phyloP scores from a whole-genome alignment of 2,797 vertebrate genomes.

The Crotalus adamanteus region DNA sequence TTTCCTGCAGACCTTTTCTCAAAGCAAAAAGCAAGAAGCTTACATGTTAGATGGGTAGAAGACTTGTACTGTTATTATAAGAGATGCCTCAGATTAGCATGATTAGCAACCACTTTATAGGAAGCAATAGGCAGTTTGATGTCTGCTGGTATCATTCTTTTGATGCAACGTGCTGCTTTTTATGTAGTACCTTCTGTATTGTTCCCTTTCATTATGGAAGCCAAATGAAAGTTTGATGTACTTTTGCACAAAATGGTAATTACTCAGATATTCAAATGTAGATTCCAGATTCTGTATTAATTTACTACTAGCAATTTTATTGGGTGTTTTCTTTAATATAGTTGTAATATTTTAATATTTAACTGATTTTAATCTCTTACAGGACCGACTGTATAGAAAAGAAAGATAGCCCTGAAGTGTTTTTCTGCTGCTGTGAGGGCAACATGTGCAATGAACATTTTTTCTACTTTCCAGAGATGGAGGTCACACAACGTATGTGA shows the following conservation, averaged over 20 bases:
- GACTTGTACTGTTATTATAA: neutral
- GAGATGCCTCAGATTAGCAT: neutral
- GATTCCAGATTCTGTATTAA: neutral
- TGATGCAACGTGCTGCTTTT: neutral
- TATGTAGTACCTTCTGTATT: neutral
- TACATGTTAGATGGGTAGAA: neutral
- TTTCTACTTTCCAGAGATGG: conserved; percentile 84
- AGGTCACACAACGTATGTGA: conserved; percentile 76
- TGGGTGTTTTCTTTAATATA: neutral
- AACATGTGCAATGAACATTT: conserved; percentile 93
- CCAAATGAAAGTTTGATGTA: neutral
- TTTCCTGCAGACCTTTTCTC: neutral
- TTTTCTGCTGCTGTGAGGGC: conserved; percentile 97
- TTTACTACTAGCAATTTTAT: neutral
- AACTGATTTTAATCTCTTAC: conserved; percentile 23
- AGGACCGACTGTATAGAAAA: conserved; percentile 91
- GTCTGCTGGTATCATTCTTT: neutral
- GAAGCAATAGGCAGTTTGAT: neutral
- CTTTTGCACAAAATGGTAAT: neutral
- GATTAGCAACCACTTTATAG: neutral
- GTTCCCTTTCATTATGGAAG: neutral
- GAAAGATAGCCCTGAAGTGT: conserved; percentile 92
- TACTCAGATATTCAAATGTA: neutral
- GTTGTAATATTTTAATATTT: neutral
- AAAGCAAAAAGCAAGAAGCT: neutral